Evolutionary conservation across 2,888 invertebrate species (phyloP).

Genomic region (Diadegma fenestrale): DNA sequence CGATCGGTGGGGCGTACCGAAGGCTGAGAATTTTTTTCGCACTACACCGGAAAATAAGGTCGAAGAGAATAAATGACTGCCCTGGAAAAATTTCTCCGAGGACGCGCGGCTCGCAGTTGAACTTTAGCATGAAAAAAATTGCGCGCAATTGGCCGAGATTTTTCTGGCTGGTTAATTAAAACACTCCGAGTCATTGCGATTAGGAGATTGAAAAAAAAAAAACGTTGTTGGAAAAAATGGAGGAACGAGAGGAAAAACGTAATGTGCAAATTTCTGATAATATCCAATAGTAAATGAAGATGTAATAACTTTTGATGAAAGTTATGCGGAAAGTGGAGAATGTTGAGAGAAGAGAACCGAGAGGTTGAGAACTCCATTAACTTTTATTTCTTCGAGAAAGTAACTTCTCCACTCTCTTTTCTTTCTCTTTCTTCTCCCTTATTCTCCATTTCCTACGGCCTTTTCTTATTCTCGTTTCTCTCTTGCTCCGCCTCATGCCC

Average conservation of each 20-base stretch:
- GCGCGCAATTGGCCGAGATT: not conserved
- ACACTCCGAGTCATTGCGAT: not conserved
- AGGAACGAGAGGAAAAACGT: conserved; percentile 20
- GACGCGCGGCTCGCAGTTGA: not conserved
- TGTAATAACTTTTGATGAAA: conserved; percentile 82
- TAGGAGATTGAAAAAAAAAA: not conserved
- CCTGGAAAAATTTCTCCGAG: not conserved
- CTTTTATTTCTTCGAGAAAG: conserved; percentile 83
- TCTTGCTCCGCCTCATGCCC: conserved; percentile 38
- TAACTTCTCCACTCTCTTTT: conserved; percentile 76
- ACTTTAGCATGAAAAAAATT: not conserved
- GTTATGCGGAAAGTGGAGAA: conserved; percentile 74
- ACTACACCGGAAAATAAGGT: conserved; percentile 24
- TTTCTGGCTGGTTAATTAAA: not conserved
- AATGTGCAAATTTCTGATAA: conserved; percentile 78
- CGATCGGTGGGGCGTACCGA: conserved; percentile 13
- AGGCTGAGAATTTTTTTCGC: conserved; percentile 4
- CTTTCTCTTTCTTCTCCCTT: conserved; percentile 60
- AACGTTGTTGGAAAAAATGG: not conserved
- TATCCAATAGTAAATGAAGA: conserved; percentile 83
- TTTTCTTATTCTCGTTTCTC: conserved; percentile 59
- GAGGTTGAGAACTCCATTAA: conserved; percentile 82
- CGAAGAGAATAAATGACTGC: conserved; percentile 13
- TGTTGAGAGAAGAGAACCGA: conserved; percentile 66
- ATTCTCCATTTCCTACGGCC: conserved; percentile 58